Conservation (phyloP, 2,888 invertebrate genomes). For the Nephrotoma guestfalica region DNA sequence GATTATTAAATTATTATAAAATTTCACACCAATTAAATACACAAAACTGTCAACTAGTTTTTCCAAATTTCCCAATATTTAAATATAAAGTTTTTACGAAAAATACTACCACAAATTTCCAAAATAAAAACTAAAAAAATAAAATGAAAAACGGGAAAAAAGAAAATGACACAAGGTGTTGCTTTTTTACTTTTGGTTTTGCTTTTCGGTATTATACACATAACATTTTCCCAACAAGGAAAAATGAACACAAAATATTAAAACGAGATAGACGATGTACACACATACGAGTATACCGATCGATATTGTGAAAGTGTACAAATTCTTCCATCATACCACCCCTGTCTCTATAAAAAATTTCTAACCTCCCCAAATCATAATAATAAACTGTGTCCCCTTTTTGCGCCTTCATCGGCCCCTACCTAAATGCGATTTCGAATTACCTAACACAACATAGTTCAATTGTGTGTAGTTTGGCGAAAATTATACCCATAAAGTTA, state of each 20-base stretch:
- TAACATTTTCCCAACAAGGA: not conserved
- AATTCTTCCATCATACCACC: not conserved
- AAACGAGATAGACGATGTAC: not conserved
- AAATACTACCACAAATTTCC: not conserved
- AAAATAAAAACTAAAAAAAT: conserved; percentile 1
- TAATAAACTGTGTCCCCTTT: not conserved
- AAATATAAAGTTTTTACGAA: not conserved
- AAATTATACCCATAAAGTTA: not conserved
- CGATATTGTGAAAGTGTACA: not conserved
- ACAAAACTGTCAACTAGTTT: not conserved
- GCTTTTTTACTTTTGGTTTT: not conserved
- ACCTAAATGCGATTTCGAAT: not conserved
- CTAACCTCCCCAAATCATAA: not conserved
- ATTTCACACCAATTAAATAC: not conserved
- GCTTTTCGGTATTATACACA: not conserved
- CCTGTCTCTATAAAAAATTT: not conserved
- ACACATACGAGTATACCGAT: not conserved
- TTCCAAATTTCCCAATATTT: not conserved
- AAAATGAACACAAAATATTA: not conserved
- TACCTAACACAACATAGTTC: not conserved
- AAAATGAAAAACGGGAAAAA: conserved; percentile 1
- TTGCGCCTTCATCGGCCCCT: not conserved
- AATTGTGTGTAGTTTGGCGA: not conserved
- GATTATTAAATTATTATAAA: not conserved
- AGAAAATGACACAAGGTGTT: not conserved